Evolutionary conservation across 2,888 invertebrate species (phyloP).

Genomic region (Polyommatus iphigenia): DNA sequence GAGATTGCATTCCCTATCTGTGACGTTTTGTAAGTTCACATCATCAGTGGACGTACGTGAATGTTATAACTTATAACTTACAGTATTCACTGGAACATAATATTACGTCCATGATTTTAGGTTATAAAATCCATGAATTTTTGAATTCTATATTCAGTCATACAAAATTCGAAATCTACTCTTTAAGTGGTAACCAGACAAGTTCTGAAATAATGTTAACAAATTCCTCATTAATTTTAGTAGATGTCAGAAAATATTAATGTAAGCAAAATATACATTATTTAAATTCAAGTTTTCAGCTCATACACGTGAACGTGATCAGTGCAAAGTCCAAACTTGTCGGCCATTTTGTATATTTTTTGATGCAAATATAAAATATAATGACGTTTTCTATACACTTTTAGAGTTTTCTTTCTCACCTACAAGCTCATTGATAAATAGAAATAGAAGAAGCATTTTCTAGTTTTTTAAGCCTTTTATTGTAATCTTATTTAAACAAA

Average conservation of each 20-base stretch:
- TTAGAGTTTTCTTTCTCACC: neutral
- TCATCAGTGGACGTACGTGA: too few relatives aligned
- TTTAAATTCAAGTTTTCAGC: conserved; percentile 19
- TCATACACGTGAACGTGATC: neutral
- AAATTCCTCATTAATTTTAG: neutral
- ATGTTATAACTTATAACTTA: too few relatives aligned
- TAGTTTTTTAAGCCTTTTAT: neutral
- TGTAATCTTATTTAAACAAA: conserved; percentile 26
- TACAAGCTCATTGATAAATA: neutral
- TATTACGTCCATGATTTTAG: too few relatives aligned
- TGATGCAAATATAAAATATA: neutral
- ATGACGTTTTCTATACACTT: neutral
- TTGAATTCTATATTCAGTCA: too few relatives aligned
- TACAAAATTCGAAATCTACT: neutral
- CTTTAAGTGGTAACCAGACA: neutral
- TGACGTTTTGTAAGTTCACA: too few relatives aligned
- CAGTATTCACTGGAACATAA: too few relatives aligned
- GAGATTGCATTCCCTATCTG: too few relatives aligned
- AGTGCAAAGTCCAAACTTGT: neutral
- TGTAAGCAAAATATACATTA: neutral
- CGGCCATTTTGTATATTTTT: conserved; percentile 6
- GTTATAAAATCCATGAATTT: too few relatives aligned
- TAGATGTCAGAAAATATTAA: neutral
- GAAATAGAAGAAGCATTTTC: neutral
- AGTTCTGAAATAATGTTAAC: neutral